Conservation (phyloP, 2,888 invertebrate species). For the Keiferia lycopersicella region DNA sequence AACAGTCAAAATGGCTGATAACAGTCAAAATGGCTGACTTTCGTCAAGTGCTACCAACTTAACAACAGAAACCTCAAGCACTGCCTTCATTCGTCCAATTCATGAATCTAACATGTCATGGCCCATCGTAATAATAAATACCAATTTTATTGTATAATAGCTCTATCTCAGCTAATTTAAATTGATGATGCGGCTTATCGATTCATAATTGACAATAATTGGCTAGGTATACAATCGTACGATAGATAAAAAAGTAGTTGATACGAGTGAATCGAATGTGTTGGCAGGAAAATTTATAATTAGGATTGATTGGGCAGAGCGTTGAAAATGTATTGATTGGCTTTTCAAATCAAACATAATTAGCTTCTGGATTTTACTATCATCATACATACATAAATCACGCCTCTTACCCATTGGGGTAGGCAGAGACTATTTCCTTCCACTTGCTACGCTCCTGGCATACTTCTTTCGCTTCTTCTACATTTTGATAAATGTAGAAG, state of each 20-base stretch:
- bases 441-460: no score
- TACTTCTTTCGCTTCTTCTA: no score
- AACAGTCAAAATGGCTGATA: no score
- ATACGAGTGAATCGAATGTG: slow-evolving; percentile 23
- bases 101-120: slow-evolving; percentile 33
- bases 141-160: slow-evolving; percentile 34
- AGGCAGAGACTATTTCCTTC: no score
- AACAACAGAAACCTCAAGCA: not conserved
- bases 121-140: slow-evolving; percentile 33
- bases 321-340: slow-evolving; percentile 11
- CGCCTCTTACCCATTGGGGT: no score
- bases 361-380: not conserved
- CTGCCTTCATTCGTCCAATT: slow-evolving; percentile 1
- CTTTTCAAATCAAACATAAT: not conserved
- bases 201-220: slow-evolving; percentile 44
- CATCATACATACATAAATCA: no score
- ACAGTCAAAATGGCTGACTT: not conserved
- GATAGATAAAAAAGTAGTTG: slow-evolving; percentile 42
- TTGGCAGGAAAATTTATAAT: slow-evolving; percentile 7
- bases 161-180: slow-evolving; percentile 44
- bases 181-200: slow-evolving; percentile 51
- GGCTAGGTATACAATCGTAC: slow-evolving; percentile 40
- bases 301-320: not conserved
- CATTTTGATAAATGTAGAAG: no score
- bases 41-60: slow-evolving; percentile 14